Percentiles rank a stretch among this genome's conserved stretches.
phyloP scores from a whole-genome alignment of 37 sponge, comb jelly and placozoan species.

The Tethya wilhelma region DNA sequence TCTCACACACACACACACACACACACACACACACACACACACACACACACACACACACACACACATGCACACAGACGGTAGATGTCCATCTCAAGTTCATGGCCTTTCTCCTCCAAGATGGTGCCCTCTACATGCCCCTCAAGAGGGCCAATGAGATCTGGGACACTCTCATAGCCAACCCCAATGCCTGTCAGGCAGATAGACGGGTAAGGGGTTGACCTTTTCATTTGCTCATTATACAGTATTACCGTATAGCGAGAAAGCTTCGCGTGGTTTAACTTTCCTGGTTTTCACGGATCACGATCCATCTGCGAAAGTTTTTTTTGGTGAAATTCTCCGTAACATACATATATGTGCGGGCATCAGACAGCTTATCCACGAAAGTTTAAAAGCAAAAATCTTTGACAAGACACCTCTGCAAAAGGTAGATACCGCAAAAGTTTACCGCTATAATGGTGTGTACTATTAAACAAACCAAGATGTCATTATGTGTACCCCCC shows the following conservation, averaged over 20 bases:
- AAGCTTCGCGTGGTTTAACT: too few relatives aligned
- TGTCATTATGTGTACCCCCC: too few relatives aligned
- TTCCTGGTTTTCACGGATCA: too few relatives aligned
- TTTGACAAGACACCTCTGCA: too few relatives aligned
- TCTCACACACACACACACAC: conserved; percentile 26
- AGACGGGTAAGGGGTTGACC: conserved; percentile 70
- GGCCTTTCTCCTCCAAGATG: conserved; percentile 78
- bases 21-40: conserved; percentile 20
- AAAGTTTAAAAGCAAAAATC: too few relatives aligned
- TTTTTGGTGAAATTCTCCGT: too few relatives aligned
- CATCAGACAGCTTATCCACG: too few relatives aligned
- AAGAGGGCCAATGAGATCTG: conserved; percentile 82
- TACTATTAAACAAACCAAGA: not conserved
- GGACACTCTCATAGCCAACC: conserved; percentile 76
- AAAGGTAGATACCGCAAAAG: too few relatives aligned
- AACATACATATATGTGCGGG: too few relatives aligned
- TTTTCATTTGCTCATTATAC: too few relatives aligned
- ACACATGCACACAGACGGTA: conserved; percentile 54
- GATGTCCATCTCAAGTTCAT: conserved; percentile 79
- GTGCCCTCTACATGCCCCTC: conserved; percentile 77
- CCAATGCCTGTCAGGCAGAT: conserved; percentile 72
- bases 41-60: conserved; percentile 35
- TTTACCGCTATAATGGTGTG: not conserved
- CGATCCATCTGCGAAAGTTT: too few relatives aligned
- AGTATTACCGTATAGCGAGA: too few relatives aligned